Conservation (phyloP, 2,113 vertebrate genomes). For the Eidolon helvum region DNA sequence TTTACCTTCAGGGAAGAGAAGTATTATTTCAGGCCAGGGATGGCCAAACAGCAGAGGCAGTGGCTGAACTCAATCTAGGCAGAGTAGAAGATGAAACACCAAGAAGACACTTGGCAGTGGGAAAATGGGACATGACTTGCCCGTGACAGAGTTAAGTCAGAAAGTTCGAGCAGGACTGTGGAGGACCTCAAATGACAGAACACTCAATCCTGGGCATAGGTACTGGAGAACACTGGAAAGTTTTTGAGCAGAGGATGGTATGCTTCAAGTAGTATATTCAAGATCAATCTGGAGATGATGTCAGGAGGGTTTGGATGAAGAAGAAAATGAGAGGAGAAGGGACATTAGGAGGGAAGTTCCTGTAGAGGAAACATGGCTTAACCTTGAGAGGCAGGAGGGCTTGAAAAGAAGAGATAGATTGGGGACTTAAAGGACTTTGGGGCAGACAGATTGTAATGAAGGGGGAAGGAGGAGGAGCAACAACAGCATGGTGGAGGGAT, state of each 20-base stretch:
- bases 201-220: neutral
- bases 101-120: rapidly evolving
- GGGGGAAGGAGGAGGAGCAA: neutral
- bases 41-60: neutral
- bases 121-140: neutral
- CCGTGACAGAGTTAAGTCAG: neutral
- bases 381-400: neutral
- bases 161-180: neutral
- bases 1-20: neutral
- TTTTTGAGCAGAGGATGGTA: neutral
- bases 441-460: neutral
- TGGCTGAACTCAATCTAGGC: neutral
- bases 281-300: neutral
- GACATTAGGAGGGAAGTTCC: neutral
- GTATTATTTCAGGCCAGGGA: neutral
- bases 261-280: neutral
- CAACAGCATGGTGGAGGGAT: neutral
- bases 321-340: neutral
- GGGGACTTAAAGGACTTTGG: neutral
- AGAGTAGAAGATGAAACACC: neutral
- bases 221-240: neutral
- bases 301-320: neutral
- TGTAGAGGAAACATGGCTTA: neutral
- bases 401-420: neutral
- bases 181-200: neutral